A percentile compares a stretch with the other conserved stretches of the same genome.
phyloP scores from a whole-genome alignment of 2,797 vertebrate genomes.

The Sorex maritimensis region DNA sequence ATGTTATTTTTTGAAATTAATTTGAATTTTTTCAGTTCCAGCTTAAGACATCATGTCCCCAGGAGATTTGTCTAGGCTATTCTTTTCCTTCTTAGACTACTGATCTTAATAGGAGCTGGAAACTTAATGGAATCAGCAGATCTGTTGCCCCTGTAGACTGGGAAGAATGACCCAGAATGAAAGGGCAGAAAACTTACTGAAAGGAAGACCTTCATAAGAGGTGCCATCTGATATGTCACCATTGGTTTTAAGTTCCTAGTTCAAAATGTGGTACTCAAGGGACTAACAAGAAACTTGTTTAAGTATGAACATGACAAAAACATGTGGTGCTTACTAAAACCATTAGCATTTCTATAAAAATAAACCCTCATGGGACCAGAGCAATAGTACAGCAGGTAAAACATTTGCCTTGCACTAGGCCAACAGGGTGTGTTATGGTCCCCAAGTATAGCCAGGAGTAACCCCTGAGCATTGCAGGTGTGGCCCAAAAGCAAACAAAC shows the following conservation, averaged over 20 bases:
- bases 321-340: background rate
- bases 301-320: background rate
- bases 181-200: slow-evolving; percentile 39
- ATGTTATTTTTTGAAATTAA: slow-evolving; percentile 1
- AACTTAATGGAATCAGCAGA: background rate
- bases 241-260: background rate
- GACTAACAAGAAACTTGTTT: background rate
- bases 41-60: background rate
- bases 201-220: background rate
- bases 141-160: background rate
- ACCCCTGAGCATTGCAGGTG: too few species aligned
- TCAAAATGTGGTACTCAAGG: background rate
- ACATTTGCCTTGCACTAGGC: too few species aligned
- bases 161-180: background rate
- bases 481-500: too few species aligned
- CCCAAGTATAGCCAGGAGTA: too few species aligned
- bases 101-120: slow-evolving; percentile 25
- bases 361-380: too few species aligned
- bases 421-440: too few species aligned
- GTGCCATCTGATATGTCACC: background rate
- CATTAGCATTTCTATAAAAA: background rate
- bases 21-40: background rate
- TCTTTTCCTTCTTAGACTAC: slow-evolving; percentile 46
- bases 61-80: slow-evolving; percentile 37
- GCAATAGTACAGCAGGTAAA: too few species aligned